Evolutionary conservation across 1,140 invertebrate genomes (phyloP).

Genomic region (Lordiphosa clarofinis): DNA sequence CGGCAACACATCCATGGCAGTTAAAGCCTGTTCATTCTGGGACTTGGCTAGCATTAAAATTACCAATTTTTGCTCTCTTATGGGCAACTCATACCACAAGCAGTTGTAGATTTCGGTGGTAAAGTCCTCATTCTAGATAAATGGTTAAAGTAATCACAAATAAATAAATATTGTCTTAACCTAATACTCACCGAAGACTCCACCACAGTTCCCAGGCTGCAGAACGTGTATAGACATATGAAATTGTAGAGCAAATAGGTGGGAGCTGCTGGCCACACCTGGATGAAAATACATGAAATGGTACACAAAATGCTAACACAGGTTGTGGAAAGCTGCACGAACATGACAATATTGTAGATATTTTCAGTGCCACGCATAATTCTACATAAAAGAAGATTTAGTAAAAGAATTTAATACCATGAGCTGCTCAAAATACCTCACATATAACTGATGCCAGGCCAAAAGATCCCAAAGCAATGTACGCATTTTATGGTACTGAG

Average conservation of each 20-base stretch:
- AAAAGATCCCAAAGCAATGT: slow-evolving; percentile 34
- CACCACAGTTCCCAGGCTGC: slow-evolving; percentile 50
- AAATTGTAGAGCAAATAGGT: slow-evolving; percentile 35
- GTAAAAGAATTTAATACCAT: too few relatives aligned
- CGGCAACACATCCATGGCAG: slow-evolving; percentile 42
- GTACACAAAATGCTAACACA: slow-evolving; percentile 44
- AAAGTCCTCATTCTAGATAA: slow-evolving; percentile 41
- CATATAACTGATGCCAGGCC: slow-evolving; percentile 53
- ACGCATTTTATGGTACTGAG: slow-evolving; percentile 1
- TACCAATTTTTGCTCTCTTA: slow-evolving; percentile 39
- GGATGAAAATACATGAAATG: slow-evolving; percentile 51
- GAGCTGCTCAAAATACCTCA: slow-evolving; percentile 10
- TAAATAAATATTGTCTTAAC: background rate
- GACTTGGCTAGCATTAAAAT: slow-evolving; percentile 60
- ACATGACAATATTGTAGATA: slow-evolving; percentile 37
- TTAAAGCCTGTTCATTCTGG: slow-evolving; percentile 41
- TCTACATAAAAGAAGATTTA: slow-evolving; percentile 3
- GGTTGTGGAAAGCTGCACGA: slow-evolving; percentile 37
- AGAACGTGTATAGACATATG: slow-evolving; percentile 42
- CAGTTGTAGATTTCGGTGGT: slow-evolving; percentile 41
- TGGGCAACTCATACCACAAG: slow-evolving; percentile 55
- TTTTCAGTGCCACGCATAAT: slow-evolving; percentile 39
- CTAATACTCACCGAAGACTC: slow-evolving; percentile 34
- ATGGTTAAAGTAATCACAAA: background rate
- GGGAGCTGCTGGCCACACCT: slow-evolving; percentile 50